A percentile compares a stretch with the other conserved stretches of the same genome.
These are phyloP conservation scores for Coturnix japonica DNA, from an alignment of 2,113 vertebrate genomes.

Conservation along the genomic window DNA sequence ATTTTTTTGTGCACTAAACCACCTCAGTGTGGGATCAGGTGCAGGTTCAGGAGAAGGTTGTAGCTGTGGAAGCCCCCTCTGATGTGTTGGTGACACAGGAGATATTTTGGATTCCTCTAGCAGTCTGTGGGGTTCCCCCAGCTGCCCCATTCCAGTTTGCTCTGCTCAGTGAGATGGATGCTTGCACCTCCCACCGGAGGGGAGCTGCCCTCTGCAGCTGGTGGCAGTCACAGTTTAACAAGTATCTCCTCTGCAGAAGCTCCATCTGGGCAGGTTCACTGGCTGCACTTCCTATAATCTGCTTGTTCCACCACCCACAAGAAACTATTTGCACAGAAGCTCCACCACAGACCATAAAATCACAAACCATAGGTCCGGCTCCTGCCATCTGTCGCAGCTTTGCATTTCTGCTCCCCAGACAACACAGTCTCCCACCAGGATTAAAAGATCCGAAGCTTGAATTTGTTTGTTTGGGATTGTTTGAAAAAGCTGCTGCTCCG, in stretches of 20 bases:
- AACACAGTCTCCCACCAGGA: conserved; percentile 33
- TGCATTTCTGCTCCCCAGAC: conserved; percentile 37
- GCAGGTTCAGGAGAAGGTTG: background rate
- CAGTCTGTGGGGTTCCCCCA: background rate
- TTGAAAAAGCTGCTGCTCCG: background rate
- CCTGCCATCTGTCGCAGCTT: conserved; percentile 48
- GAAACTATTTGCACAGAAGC: background rate
- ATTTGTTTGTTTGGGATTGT: conserved; percentile 59
- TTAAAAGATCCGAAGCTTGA: conserved; percentile 36
- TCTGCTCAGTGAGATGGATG: rapidly evolving
- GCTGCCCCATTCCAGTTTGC: rapidly evolving
- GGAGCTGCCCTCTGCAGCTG: background rate
- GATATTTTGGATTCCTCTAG: background rate
- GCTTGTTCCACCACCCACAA: conserved; percentile 57
- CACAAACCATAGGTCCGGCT: conserved; percentile 55
- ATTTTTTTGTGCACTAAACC: background rate
- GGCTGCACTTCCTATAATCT: conserved; percentile 18
- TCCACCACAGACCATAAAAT: conserved; percentile 54
- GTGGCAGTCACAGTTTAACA: background rate
- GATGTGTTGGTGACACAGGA: background rate
- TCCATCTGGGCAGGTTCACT: conserved; percentile 24
- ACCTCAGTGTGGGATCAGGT: background rate
- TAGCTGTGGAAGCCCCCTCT: background rate
- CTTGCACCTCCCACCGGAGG: background rate
- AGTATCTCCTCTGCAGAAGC: background rate